A percentile compares a stretch with the other conserved stretches of the same genome.
Evolutionary conservation across 2,888 invertebrate genomes (phyloP).

Genomic region (Allolobophora icterica): DNA sequence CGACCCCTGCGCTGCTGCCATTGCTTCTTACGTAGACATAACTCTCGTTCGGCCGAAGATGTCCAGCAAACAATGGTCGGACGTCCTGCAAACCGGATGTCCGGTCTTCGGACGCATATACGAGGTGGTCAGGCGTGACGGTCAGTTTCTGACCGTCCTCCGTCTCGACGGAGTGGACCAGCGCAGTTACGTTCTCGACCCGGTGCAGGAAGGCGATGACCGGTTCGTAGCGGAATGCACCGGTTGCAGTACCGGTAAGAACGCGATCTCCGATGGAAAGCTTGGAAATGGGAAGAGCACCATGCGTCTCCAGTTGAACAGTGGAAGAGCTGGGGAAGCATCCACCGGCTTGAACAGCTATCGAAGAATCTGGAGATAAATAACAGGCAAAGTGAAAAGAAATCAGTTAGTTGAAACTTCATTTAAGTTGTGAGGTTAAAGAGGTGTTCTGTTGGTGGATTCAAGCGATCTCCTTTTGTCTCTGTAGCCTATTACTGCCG

Average conservation of each 20-base stretch:
- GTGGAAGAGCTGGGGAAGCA: slow-evolving; percentile 41
- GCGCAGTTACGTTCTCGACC: not conserved
- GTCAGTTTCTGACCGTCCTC: not conserved
- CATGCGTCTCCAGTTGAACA: slow-evolving; percentile 37
- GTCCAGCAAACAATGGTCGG: not conserved
- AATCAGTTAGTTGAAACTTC: not conserved
- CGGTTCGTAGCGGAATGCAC: slow-evolving; percentile 36
- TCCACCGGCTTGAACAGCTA: slow-evolving; percentile 45
- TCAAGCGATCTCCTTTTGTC: too few relatives aligned
- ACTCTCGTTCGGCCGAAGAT: not conserved
- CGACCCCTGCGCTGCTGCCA: not conserved
- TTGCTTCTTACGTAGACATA: not conserved
- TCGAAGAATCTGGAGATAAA: slow-evolving; percentile 44
- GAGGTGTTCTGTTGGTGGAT: too few relatives aligned
- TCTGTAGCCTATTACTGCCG: too few relatives aligned
- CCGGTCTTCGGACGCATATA: not conserved
- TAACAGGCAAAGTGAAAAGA: not conserved
- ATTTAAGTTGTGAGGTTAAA: not conserved
- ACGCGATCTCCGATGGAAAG: slow-evolving; percentile 45
- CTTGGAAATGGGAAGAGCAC: slow-evolving; percentile 34
- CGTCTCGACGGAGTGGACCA: not conserved
- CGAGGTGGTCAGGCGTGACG: slow-evolving; percentile 31
- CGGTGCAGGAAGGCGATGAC: slow-evolving; percentile 44
- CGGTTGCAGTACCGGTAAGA: slow-evolving; percentile 41
- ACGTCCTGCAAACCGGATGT: not conserved